Evolutionary conservation across 2,797 vertebrate genomes (phyloP).

Genomic region (Cheirogaleus major): DNA sequence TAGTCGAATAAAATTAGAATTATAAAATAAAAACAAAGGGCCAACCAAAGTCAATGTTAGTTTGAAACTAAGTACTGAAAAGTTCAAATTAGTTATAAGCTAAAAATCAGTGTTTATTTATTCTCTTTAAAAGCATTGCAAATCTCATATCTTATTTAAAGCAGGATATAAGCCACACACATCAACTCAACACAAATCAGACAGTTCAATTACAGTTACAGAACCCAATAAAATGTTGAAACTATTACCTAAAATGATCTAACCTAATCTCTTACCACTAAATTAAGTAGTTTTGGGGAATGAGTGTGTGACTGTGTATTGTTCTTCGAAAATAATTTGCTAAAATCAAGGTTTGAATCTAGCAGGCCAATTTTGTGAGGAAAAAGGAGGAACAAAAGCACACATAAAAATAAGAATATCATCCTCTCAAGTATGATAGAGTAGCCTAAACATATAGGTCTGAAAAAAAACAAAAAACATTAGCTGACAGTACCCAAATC

Average conservation of each 20-base stretch:
- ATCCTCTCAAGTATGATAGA: background rate
- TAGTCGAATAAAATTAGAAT: background rate
- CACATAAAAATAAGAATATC: background rate
- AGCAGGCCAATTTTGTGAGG: background rate
- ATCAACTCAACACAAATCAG: constrained; percentile 49
- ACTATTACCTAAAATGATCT: background rate
- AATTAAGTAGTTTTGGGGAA: background rate
- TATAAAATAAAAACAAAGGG: background rate
- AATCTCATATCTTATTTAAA: constrained; percentile 50
- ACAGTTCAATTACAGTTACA: constrained; percentile 57
- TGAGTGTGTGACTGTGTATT: background rate
- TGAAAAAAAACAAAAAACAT: background rate
- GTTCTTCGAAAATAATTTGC: background rate
- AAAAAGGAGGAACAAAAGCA: background rate
- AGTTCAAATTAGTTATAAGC: constrained; percentile 13
- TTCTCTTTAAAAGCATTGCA: constrained; percentile 12
- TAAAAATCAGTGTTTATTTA: constrained; percentile 56
- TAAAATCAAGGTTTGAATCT: background rate
- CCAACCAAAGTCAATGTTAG: background rate
- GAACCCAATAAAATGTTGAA: constrained; percentile 17
- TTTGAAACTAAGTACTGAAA: constrained; percentile 38
- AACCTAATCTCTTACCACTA: background rate
- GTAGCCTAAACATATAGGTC: background rate
- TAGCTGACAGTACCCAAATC: background rate
- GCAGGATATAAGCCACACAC: constrained; percentile 17